phyloP scores from a whole-genome alignment of 2,888 invertebrate species.

The Ophioninae sp. region DNA sequence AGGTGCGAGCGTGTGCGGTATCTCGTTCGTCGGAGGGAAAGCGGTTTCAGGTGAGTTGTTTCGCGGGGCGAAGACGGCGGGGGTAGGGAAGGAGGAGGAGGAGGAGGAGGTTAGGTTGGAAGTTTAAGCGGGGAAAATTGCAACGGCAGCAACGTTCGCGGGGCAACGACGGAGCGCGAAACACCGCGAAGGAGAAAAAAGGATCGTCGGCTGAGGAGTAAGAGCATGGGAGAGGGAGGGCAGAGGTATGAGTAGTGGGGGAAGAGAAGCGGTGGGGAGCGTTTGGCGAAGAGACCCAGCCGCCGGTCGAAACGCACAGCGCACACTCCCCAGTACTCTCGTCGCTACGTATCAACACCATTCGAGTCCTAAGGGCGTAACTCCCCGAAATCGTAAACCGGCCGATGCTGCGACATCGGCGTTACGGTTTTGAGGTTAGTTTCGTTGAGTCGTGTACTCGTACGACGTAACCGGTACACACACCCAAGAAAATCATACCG shows the following conservation, averaged over 20 bases:
- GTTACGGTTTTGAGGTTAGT: neutral
- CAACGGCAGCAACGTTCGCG: constrained; percentile 47
- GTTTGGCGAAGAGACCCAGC: constrained; percentile 18
- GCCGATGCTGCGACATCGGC: neutral
- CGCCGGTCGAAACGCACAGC: constrained; percentile 24
- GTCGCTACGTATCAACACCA: no score
- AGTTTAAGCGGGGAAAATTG: constrained; percentile 42
- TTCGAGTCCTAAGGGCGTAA: neutral
- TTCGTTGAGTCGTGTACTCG: neutral
- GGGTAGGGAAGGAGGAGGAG: neutral
- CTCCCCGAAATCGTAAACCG: no score
- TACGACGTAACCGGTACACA: neutral
- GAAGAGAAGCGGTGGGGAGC: constrained; percentile 6
- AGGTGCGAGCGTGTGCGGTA: constrained; percentile 23
- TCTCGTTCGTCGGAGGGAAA: constrained; percentile 28
- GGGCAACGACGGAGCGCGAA: neutral
- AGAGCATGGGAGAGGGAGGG: constrained; percentile 13
- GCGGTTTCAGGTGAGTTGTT: neutral
- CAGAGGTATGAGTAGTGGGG: neutral
- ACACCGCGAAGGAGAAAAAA: constrained; percentile 19
- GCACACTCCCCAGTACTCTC: constrained; percentile 11
- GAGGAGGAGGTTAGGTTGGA: neutral
- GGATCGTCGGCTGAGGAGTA: constrained; percentile 22
- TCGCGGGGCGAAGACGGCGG: no score
- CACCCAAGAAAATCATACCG: neutral